These are phyloP conservation scores for Salarias fasciatus DNA, from an alignment of 2,797 vertebrate species.

Conservation along the genomic window DNA sequence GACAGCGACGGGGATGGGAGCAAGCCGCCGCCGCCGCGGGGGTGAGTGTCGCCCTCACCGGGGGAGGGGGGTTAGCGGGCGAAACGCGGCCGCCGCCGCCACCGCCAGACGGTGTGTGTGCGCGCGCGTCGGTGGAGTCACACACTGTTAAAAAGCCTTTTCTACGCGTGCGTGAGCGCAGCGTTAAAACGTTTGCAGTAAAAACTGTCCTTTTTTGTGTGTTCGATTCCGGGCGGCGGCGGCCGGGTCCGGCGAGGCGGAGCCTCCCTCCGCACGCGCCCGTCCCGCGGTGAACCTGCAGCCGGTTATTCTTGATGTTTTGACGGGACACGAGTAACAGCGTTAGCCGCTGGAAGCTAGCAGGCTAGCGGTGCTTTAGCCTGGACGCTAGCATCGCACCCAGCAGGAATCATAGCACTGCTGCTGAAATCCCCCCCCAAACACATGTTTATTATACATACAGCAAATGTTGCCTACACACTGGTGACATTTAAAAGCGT, in stretches of 20 bases:
- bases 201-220: too few species aligned
- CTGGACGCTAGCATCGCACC: slow-evolving; percentile 58
- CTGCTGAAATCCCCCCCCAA: too few species aligned
- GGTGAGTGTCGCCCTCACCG: slow-evolving; percentile 71
- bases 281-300: too few species aligned
- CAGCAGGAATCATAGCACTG: slow-evolving; percentile 22
- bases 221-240: too few species aligned
- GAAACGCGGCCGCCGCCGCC: slow-evolving; percentile 22
- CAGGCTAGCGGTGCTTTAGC: slow-evolving; percentile 69
- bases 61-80: slow-evolving; percentile 11
- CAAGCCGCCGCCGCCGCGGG: slow-evolving; percentile 82
- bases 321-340: slow-evolving; percentile 35
- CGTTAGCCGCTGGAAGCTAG: slow-evolving; percentile 69
- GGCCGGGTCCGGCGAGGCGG: too few species aligned
- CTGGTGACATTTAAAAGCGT: too few species aligned
- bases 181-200: slow-evolving; percentile 16
- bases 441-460: too few species aligned
- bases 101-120: slow-evolving; percentile 25
- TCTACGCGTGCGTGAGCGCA: slow-evolving; percentile 59
- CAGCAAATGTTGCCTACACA: too few species aligned
- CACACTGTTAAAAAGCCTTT: slow-evolving; percentile 24
- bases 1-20: slow-evolving; percentile 88
- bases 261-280: too few species aligned
- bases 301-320: slow-evolving; percentile 44
- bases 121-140: slow-evolving; percentile 58